Evolutionary conservation across 2,888 invertebrate genomes (phyloP).

Genomic region (Caenorhabditis afra): DNA sequence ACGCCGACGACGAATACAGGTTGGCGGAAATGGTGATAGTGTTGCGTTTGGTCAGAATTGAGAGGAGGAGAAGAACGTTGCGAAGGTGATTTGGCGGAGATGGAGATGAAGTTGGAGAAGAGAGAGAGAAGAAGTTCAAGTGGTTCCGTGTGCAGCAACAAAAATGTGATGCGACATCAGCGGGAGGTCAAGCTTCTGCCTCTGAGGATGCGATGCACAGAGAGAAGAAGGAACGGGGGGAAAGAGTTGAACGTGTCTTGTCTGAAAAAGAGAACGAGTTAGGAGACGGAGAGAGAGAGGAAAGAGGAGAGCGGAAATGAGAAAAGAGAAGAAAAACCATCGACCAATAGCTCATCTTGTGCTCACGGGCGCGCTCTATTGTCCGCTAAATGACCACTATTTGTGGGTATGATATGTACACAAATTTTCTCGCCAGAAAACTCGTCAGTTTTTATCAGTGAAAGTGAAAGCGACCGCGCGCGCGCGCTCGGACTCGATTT

Average conservation of each 20-base stretch:
- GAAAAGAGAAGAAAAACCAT: neutral
- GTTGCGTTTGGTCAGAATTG: neutral
- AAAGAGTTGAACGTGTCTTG: neutral
- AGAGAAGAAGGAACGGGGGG: neutral
- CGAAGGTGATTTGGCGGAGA: neutral
- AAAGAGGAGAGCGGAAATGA: constrained; percentile 9
- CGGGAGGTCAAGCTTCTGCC: neutral
- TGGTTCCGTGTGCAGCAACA: constrained; percentile 53
- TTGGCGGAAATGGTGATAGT: neutral
- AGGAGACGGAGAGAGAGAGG: constrained; percentile 6
- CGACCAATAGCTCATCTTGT: neutral
- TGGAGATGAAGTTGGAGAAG: neutral
- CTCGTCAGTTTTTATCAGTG: neutral
- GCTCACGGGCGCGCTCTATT: too few relatives aligned
- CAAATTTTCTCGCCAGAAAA: neutral
- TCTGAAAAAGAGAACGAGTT: neutral
- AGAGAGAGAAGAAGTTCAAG: constrained; percentile 26
- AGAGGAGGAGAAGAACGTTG: neutral
- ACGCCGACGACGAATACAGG: constrained; percentile 1
- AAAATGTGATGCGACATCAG: constrained; percentile 58
- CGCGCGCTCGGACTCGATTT: too few relatives aligned
- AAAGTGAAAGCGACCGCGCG: neutral
- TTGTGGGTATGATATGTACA: neutral
- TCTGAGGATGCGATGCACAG: neutral
- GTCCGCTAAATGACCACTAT: neutral